Evolutionary conservation across 2,113 vertebrate genomes (phyloP).

Genomic region (Oplegnathus fasciatus): DNA sequence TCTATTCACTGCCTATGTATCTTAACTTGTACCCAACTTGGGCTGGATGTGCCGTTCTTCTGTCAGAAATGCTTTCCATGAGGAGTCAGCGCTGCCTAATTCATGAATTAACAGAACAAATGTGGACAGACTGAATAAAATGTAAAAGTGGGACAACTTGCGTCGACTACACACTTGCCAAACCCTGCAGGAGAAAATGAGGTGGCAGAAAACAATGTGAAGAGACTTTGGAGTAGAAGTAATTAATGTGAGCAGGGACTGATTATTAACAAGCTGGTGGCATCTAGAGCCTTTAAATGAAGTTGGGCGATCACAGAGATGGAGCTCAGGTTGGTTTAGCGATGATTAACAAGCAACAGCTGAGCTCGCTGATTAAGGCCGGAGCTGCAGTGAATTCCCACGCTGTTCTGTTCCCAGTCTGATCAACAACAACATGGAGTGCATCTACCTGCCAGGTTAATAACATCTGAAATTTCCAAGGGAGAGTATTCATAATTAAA

Average conservation of each 20-base stretch:
- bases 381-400: conserved; percentile 39
- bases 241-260: conserved; percentile 51
- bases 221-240: conserved; percentile 1
- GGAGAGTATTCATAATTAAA: conserved; percentile 33
- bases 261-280: conserved; percentile 37
- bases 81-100: neutral
- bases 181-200: conserved; percentile 4
- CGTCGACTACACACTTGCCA: neutral
- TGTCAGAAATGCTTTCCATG: neutral
- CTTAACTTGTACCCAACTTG: no score
- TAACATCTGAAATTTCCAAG: conserved; percentile 22
- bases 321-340: conserved; percentile 54
- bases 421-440: conserved; percentile 30
- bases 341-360: conserved; percentile 60
- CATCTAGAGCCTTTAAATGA: conserved; percentile 51
- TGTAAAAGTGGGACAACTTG: neutral
- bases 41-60: neutral
- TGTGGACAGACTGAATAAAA: neutral
- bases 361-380: conserved; percentile 49
- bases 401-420: conserved; percentile 1
- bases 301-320: conserved; percentile 21
- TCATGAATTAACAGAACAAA: conserved; percentile 1
- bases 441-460: conserved; percentile 11
- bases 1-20: no score
- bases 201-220: neutral